Conservation (phyloP, 2,888 invertebrate species). For the Deroplatys truncata region DNA sequence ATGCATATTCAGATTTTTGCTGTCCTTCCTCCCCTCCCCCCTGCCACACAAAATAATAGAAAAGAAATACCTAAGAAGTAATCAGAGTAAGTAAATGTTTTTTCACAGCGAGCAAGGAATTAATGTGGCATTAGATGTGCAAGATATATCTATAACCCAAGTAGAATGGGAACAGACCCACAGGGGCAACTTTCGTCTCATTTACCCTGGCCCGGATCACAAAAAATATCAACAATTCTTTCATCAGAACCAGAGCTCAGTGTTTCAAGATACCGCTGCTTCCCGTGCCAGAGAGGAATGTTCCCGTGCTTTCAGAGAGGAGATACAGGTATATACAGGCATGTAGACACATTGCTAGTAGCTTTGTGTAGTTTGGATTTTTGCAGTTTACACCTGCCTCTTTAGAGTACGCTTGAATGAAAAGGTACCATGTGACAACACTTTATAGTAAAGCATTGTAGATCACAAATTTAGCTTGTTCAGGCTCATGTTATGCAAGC, state of each 20-base stretch:
- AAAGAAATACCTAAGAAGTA: neutral
- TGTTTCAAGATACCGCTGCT: constrained; percentile 71
- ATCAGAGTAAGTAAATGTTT: neutral
- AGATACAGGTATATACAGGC: constrained; percentile 52
- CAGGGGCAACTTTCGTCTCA: constrained; percentile 66
- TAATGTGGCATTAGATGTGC: neutral
- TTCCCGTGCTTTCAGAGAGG: constrained; percentile 63
- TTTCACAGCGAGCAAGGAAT: neutral
- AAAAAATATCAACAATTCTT: constrained; percentile 68
- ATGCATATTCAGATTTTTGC: neutral
- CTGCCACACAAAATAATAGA: neutral
- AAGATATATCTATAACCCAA: constrained; percentile 37
- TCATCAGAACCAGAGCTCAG: constrained; percentile 67
- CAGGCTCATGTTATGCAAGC: too few relatives aligned
- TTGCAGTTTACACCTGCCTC: too few relatives aligned
- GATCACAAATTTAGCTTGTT: too few relatives aligned
- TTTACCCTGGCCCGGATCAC: constrained; percentile 60
- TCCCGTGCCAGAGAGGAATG: constrained; percentile 75
- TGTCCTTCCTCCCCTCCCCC: too few relatives aligned
- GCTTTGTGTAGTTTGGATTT: neutral
- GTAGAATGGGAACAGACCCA: constrained; percentile 72
- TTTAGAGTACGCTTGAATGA: too few relatives aligned
- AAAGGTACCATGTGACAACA: too few relatives aligned
- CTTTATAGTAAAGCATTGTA: too few relatives aligned
- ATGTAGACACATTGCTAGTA: neutral